Base-by-base conservation (phyloP, 2,113 vertebrate genomes). In the Semnornis frantzii region DNA sequence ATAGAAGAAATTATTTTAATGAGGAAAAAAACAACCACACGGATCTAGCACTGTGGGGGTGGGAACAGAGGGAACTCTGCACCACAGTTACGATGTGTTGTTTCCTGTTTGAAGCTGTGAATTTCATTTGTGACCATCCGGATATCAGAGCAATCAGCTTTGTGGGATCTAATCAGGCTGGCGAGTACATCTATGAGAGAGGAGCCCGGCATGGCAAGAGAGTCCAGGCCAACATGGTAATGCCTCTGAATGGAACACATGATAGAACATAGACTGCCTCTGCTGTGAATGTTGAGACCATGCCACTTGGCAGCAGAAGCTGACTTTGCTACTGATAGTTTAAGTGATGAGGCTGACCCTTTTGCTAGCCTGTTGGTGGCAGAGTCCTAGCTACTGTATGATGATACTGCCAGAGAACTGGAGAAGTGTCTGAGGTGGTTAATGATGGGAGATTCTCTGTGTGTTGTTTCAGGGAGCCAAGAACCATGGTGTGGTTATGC, bases 401-500 rank as follows among this genome's bases (percentile, higher is more conserved):
- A 79, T 63, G 31, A 48, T 78, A 5, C 6, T 74, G 37, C 15
- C 75, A 62, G 69, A 78, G 31, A 76, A 8, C 33, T 85, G n/a
- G 59, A 60, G 65, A 37, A 64, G 31, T 28, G 30, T 28, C 37
- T 68, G 50, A 30, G 12, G 9, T 79, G 54, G 13, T 70, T 71
- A 85, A 59, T 63, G 77, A 83, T 78, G 33, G 30, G 46, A 74
- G 31, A n/a, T 42, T 27, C 3, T 34, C 10, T 63, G 15, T 69
- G 24, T 60, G 37, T 69, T 87, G 63, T 92, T 94, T 86, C 89
- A 99, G 99, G 99, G 99, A 94, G 99, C 99, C 70, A 99, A 99
- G 98, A 99, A 99, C 97, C 99, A 99, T 59, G 99, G 99, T 77
- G 99, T 99, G 80, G 98, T 99, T 95, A 99, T 99, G 99, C 99